Conservation (phyloP, 2,888 invertebrate species). For the Agrilus mali region DNA sequence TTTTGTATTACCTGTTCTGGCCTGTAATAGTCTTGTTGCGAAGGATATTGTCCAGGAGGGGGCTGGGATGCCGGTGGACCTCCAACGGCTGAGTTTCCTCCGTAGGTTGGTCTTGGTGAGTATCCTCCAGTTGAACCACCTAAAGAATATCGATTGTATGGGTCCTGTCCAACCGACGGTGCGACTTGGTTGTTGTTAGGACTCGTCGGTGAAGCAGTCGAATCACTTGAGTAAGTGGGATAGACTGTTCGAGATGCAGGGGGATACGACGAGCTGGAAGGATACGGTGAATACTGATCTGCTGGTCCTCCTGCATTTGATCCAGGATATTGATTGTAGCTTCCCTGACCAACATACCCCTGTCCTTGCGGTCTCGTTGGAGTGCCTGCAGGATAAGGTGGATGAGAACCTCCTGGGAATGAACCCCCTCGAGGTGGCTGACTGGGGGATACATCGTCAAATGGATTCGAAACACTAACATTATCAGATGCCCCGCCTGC, state of each 20-base stretch:
- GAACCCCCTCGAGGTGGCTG: slow-evolving; percentile 30
- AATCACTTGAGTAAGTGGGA: slow-evolving; percentile 55
- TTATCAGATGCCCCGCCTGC: slow-evolving; percentile 49
- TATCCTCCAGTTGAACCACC: slow-evolving; percentile 22
- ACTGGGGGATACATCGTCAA: slow-evolving; percentile 61
- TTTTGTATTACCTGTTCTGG: slow-evolving; percentile 29
- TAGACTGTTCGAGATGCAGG: slow-evolving; percentile 65
- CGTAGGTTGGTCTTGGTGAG: slow-evolving; percentile 31
- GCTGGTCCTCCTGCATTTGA: slow-evolving; percentile 41
- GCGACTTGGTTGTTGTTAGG: slow-evolving; percentile 21
- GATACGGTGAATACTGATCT: slow-evolving; percentile 45
- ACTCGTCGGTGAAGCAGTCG: slow-evolving; percentile 19
- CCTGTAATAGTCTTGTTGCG: slow-evolving; percentile 44
- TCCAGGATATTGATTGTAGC: slow-evolving; percentile 55
- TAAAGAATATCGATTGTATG: slow-evolving; percentile 30
- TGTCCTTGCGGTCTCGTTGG: slow-evolving; percentile 33
- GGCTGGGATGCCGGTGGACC: slow-evolving; percentile 35
- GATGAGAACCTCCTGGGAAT: slow-evolving; percentile 32
- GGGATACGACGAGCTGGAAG: slow-evolving; percentile 39
- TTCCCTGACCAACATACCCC: slow-evolving; percentile 43
- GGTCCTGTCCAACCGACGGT: slow-evolving; percentile 30
- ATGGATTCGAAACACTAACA: slow-evolving; percentile 76
- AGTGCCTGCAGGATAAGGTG: slow-evolving; percentile 34
- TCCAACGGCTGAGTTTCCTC: slow-evolving; percentile 19
- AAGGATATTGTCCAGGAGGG: slow-evolving; percentile 36